Conservation (phyloP, 2,888 invertebrate species). For the Helobdella robusta region DNA sequence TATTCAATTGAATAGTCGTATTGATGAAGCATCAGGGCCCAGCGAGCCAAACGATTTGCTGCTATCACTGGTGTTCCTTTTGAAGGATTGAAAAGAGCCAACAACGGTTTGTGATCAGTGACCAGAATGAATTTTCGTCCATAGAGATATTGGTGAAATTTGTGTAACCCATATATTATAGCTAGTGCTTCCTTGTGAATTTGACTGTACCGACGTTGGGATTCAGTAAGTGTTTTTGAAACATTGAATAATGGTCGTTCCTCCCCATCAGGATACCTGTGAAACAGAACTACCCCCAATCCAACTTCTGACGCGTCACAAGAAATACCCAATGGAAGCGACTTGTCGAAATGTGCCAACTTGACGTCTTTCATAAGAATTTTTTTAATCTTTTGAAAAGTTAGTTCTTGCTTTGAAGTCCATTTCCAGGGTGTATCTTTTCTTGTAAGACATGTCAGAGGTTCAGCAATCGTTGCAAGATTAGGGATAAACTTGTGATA, state of each 20-base stretch:
- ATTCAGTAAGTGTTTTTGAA: not conserved
- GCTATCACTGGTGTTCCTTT: constrained; percentile 22
- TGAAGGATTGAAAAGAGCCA: constrained; percentile 7
- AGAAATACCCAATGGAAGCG: constrained; percentile 1
- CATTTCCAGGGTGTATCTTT: constrained; percentile 23
- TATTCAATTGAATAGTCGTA: constrained; percentile 29
- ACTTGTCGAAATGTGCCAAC: constrained; percentile 7
- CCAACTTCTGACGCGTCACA: constrained; percentile 1
- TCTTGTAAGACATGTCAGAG: constrained; percentile 27
- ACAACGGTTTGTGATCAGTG: constrained; percentile 25
- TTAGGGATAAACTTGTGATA: constrained; percentile 29
- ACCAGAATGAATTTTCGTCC: constrained; percentile 25
- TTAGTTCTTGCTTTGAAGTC: not conserved
- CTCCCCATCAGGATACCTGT: not conserved
- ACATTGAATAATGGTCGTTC: constrained; percentile 9
- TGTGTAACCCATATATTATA: constrained; percentile 10
- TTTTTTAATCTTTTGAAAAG: not conserved
- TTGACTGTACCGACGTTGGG: constrained; percentile 8
- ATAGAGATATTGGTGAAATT: constrained; percentile 30
- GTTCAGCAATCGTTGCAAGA: constrained; percentile 27
- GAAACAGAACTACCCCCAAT: constrained; percentile 4
- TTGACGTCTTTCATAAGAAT: not conserved
- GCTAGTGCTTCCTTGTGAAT: constrained; percentile 5
- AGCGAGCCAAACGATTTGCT: constrained; percentile 20
- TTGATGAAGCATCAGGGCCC: constrained; percentile 30